Evolutionary conservation across 2,797 vertebrate species (phyloP), one percentile per base, ranked within the genome.

Genomic region (Arvicola amphibius): DNA sequence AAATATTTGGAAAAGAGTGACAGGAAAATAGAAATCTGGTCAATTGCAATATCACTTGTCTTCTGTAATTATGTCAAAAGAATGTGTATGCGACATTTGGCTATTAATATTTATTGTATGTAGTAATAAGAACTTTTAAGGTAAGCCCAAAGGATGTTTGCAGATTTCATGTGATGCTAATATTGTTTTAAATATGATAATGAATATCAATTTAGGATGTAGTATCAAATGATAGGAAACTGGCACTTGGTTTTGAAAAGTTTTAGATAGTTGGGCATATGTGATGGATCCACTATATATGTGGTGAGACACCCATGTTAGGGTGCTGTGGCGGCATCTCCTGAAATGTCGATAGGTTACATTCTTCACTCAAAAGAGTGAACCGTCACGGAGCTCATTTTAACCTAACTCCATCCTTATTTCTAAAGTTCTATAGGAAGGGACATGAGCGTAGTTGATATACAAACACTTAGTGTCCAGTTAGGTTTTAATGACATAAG

Each of bases 181-280:
- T 95, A 77, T 48, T 95, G 48, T 93, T 97, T 96, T 84, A 94
- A 94, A 94, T 76, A 87, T 95, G 32, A n/a, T n/a, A 91, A 43
- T 90, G 67, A 94, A 56, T 96, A 80, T 90, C 78, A 84, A 92
- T 77, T 94, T 86, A 95, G 78, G 51, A 91, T 80, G 8, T 96
- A 78, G 13, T 89, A 87, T 91, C 69, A 85, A 87, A 16, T 96
- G 40, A 71, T 89, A 96, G 73, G 40, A 96, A 96, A 95, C 86
- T 96, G 63, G 25, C 53, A 77, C 83, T 94, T 90, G 17, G 34
- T 92, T 92, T 93, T 88, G 76, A 97, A 96, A 92, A 79, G 56
- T 71, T 94, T 94, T 94, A 95, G 71, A n/a, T 92, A 95, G 61
- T 48, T 94, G 69, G 71, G 76, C 32, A 84, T 43, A 77, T 87